Base-by-base conservation (phyloP, 2,113 vertebrate genomes). In the Tylochromis polylepis region DNA sequence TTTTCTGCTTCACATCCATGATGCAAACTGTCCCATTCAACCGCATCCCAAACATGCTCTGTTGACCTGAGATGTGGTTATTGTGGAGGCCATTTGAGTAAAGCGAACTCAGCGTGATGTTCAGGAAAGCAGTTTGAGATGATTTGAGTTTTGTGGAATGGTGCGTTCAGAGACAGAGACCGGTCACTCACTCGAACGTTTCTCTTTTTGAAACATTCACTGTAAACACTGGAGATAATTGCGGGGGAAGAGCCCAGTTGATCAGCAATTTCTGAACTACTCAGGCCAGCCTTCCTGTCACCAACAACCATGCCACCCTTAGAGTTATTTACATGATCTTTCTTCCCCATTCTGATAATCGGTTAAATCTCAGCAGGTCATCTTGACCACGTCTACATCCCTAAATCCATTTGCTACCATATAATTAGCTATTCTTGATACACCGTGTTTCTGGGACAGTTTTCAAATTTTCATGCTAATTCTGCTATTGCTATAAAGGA, bases 21-120 rank as follows among this genome's bases (percentile, higher is more conserved):
- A 70, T 70, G 14, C 8, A 16, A 65, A 43, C 38, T 16, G n/a
- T 70, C 5, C 65, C n/a, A 10, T 70, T 43, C n/a, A 24, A 72
- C 38, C 3, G 0, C 16, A 72, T 46, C 22, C 67, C 67, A 46
- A 72, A 0, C 4, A 22, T 67, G 34, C 31, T 2, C 27, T 31
- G 20, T 38, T 38, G 20, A 14, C 1, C 2, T 14, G 0, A 67
- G 62, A 22, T 38, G 34, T 38, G 60, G 34, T 38, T 67, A 14
- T 34, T 67, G 60, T 14, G 60, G 60, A 22, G 60, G 60, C 34
- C 60, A 0, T 67, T 20, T 67, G 0, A 3, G 60, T 38, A 22
- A 38, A 22, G 60, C 4, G 0, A 65, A 38, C 60, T 65, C 34
- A 22, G 34, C 14, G 34, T 65, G 34, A 65, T 65, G 4, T 38